Evolutionary conservation across 2,888 invertebrate genomes (phyloP).

Genomic region (Oxytorus armatus): DNA sequence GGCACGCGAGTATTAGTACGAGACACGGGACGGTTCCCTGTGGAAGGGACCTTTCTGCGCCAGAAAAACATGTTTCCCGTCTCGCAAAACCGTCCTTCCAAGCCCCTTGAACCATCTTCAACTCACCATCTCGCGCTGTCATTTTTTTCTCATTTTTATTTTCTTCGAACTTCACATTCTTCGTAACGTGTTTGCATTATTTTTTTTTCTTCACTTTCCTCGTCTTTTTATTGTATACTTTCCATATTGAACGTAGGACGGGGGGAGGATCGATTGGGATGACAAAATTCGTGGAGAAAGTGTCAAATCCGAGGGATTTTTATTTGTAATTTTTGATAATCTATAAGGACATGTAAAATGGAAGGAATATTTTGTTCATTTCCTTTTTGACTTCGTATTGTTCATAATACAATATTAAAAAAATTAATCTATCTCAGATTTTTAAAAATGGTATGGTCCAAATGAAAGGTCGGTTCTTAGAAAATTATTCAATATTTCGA

Average conservation of each 20-base stretch:
- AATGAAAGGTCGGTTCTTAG: too few relatives aligned
- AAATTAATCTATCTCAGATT: too few relatives aligned
- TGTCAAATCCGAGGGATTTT: background rate
- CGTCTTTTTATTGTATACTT: constrained; percentile 19
- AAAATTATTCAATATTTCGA: too few relatives aligned
- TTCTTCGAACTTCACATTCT: constrained; percentile 18
- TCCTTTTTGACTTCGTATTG: too few relatives aligned
- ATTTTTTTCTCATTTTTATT: constrained; percentile 22
- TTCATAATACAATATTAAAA: too few relatives aligned
- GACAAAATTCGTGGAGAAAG: constrained; percentile 5
- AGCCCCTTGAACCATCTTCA: background rate
- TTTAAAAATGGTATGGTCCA: too few relatives aligned
- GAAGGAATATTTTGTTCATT: too few relatives aligned
- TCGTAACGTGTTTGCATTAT: background rate
- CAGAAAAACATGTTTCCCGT: constrained; percentile 46
- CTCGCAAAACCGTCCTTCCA: constrained; percentile 1
- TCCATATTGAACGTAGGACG: constrained; percentile 2
- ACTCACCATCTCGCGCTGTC: too few relatives aligned
- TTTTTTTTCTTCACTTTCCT: background rate
- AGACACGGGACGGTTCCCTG: constrained; percentile 51
- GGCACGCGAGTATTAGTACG: background rate
- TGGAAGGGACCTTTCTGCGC: constrained; percentile 31
- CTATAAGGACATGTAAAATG: too few relatives aligned
- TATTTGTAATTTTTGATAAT: too few relatives aligned
- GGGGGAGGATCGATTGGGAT: constrained; percentile 5